Percentiles rank a stretch among this genome's conserved stretches.
These are phyloP conservation scores for Haliclystus octoradiatus DNA, from an alignment of 30 jellyfish, hydroid and myxozoan species.

Conservation along the genomic window DNA sequence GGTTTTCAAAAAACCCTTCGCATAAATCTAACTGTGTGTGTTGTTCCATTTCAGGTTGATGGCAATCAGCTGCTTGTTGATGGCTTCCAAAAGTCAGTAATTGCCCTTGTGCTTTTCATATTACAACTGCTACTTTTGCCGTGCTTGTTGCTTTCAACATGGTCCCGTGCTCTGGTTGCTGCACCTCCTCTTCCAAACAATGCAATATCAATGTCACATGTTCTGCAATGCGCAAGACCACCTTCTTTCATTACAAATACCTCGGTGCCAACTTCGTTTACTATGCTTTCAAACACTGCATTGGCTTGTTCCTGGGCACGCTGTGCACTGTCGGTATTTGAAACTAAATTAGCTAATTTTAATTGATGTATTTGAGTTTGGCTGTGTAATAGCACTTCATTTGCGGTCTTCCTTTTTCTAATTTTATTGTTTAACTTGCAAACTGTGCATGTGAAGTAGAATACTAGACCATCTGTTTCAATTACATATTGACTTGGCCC, in stretches of 20 bases:
- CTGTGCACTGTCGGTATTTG: neutral
- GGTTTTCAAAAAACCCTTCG: neutral
- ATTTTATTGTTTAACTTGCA: no score
- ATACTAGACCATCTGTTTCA: no score
- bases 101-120: neutral
- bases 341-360: no score
- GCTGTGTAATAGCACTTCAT: no score
- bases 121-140: neutral
- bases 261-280: no score
- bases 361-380: neutral
- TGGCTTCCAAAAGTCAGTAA: neutral
- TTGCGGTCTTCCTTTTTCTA: no score
- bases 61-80: neutral
- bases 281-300: no score
- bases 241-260: slow-evolving; percentile 1
- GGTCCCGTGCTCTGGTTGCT: neutral
- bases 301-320: neutral
- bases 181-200: slow-evolving; percentile 1
- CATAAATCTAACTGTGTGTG: neutral
- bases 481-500: no score
- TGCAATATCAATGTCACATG: neutral
- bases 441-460: no score
- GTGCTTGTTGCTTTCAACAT: slow-evolving; percentile 1
- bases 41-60: no score
- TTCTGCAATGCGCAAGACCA: neutral